phyloP scores from a whole-genome alignment of 2,888 invertebrate species.

The Clanis bilineata region DNA sequence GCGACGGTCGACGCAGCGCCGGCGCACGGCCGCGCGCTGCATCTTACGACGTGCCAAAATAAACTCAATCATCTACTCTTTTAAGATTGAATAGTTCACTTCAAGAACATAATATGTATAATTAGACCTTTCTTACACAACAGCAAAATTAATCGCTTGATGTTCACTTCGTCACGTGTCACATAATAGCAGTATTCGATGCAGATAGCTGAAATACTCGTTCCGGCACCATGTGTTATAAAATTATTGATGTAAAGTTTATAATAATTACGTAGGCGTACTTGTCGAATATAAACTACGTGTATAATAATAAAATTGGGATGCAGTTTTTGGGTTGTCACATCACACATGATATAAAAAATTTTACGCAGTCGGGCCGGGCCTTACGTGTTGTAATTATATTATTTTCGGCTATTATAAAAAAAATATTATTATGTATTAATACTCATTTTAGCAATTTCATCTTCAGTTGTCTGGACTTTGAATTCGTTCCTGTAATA shows the following conservation, averaged over 20 bases:
- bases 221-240: conserved; percentile 24
- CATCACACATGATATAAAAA: neutral
- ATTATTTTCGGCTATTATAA: neutral
- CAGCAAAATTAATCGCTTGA: conserved; percentile 47
- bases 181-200: conserved; percentile 33
- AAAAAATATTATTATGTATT: too few relatives aligned
- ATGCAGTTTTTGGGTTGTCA: conserved; percentile 7
- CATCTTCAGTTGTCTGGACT: too few relatives aligned
- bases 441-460: too few relatives aligned
- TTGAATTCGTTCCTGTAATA: too few relatives aligned
- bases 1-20: conserved; percentile 41
- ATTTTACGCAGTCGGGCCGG: neutral
- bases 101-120: conserved; percentile 33
- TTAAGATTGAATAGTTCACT: conserved; percentile 46
- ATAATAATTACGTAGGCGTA: conserved; percentile 7
- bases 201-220: conserved; percentile 36
- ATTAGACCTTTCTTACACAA: conserved; percentile 42
- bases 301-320: conserved; percentile 4
- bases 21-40: conserved; percentile 34
- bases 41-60: conserved; percentile 56
- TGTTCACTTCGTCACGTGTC: conserved; percentile 45
- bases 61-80: conserved; percentile 48
- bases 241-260: neutral
- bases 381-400: neutral
- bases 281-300: conserved; percentile 1